phyloP scores from a whole-genome alignment of 2,113 vertebrate genomes.

The Prietella phreatophila region DNA sequence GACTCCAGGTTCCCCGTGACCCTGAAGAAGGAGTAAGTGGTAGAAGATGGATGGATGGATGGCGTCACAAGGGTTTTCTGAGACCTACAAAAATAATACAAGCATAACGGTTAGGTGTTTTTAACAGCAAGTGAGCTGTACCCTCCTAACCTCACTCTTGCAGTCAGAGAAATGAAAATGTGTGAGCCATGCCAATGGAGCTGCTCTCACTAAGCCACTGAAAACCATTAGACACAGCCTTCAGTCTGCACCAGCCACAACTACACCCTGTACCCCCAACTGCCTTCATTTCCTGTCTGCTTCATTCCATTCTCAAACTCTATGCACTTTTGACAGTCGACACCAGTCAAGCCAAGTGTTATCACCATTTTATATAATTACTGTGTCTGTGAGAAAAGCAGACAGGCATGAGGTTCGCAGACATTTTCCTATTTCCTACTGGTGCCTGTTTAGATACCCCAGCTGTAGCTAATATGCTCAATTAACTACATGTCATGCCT shows the following conservation, averaged over 20 bases:
- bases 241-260: background rate
- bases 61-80: background rate
- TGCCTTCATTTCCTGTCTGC: slow-evolving; percentile 46
- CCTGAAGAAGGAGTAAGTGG: too few species aligned
- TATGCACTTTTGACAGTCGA: slow-evolving; percentile 2
- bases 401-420: background rate
- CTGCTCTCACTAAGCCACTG: background rate
- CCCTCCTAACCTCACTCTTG: background rate
- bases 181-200: background rate
- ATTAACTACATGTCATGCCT: slow-evolving; percentile 9
- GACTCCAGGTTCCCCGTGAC: too few species aligned
- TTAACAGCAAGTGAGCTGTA: background rate
- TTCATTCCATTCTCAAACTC: slow-evolving; percentile 8
- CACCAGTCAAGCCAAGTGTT: slow-evolving; percentile 1
- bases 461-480: slow-evolving; percentile 7
- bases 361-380: slow-evolving; percentile 31
- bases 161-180: slow-evolving; percentile 3
- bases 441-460: background rate
- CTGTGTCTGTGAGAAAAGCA: slow-evolving; percentile 6
- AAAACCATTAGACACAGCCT: background rate
- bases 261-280: slow-evolving; percentile 8
- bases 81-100: slow-evolving; percentile 7
- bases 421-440: background rate
- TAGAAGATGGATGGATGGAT: too few species aligned
- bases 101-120: background rate